Conservation (phyloP, 1,140 invertebrate genomes). For the Pomacea maculata region DNA sequence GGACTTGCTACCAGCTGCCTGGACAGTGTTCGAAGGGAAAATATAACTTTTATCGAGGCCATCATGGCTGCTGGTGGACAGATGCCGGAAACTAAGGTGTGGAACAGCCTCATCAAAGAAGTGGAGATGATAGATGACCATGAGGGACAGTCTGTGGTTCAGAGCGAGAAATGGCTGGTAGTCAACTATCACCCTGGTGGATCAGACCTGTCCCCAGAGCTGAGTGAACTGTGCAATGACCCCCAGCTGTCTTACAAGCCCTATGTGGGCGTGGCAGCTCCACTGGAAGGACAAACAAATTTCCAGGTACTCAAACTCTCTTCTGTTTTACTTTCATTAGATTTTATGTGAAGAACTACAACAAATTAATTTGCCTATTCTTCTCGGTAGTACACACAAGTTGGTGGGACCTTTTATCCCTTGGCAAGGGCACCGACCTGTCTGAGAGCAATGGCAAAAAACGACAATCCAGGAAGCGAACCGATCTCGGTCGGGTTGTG, state of each 20-base stretch:
- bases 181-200: constrained; percentile 19
- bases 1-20: neutral
- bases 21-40: neutral
- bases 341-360: too few relatives aligned
- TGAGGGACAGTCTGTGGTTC: neutral
- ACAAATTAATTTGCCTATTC: too few relatives aligned
- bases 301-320: too few relatives aligned
- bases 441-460: too few relatives aligned
- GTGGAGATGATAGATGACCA: neutral
- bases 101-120: neutral
- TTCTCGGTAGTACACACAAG: too few relatives aligned
- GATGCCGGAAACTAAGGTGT: neutral
- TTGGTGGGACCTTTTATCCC: too few relatives aligned
- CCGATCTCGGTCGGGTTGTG: too few relatives aligned
- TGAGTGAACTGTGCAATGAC: constrained; percentile 3
- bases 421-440: too few relatives aligned
- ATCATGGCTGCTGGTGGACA: neutral
- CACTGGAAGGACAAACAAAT: neutral
- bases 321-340: too few relatives aligned
- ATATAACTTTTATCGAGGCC: neutral
- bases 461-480: too few relatives aligned
- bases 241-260: constrained; percentile 12
- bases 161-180: constrained; percentile 20
- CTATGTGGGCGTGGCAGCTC: constrained; percentile 23
- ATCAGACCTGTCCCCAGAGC: neutral